A percentile compares a stretch with the other conserved stretches of the same genome.
phyloP scores from a whole-genome alignment of 2,113 vertebrate genomes.

The Corydoras sp. region DNA sequence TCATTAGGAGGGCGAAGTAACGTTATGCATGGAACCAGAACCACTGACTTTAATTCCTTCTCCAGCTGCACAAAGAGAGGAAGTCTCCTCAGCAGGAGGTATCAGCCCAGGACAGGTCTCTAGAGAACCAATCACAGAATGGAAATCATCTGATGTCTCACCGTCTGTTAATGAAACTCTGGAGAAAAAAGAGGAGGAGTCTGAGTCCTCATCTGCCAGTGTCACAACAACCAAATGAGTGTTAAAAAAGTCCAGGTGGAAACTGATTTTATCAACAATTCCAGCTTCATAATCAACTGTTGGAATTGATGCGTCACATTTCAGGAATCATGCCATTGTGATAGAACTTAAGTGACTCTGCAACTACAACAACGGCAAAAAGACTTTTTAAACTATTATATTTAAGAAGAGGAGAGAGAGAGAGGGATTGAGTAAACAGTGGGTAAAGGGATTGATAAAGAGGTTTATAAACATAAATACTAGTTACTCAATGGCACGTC shows the following conservation, averaged over 20 bases:
- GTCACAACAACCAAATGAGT: conserved; percentile 62
- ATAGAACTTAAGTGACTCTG: no score
- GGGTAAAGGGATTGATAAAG: no score
- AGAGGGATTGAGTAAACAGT: no score
- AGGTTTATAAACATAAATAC: no score
- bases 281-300: background rate
- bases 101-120: conserved; percentile 75
- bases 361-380: no score
- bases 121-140: conserved; percentile 69
- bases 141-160: conserved; percentile 85
- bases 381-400: conserved; percentile 53
- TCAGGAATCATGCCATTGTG: no score
- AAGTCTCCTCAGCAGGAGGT: conserved; percentile 60
- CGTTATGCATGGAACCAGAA: conserved; percentile 84
- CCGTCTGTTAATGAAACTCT: conserved; percentile 81
- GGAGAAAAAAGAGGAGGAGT: conserved; percentile 78
- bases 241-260: conserved; percentile 38
- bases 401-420: conserved; percentile 47
- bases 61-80: conserved; percentile 74
- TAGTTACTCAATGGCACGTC: no score
- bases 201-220: conserved; percentile 43
- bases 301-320: no score
- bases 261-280: conserved; percentile 27
- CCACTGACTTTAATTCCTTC: conserved; percentile 68
- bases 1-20: conserved; percentile 77